These are phyloP conservation scores for Dendrocincla fuliginosa DNA, from an alignment of 2,797 vertebrate species.

Conservation along the genomic window DNA sequence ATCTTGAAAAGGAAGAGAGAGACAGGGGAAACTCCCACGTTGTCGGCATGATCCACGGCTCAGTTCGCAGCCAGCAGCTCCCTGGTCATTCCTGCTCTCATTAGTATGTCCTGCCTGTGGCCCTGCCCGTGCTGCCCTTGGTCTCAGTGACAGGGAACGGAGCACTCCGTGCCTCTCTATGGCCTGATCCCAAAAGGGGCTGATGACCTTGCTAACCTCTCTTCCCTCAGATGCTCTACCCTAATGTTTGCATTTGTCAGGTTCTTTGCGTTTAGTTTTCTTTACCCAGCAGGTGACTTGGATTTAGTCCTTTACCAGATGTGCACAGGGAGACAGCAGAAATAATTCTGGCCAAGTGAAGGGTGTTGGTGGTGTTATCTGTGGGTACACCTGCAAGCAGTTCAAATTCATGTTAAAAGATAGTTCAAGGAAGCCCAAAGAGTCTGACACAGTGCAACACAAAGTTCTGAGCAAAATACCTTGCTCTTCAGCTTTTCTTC, in stretches of 20 bases:
- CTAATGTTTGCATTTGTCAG: rapidly evolving
- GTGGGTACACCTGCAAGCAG: background rate
- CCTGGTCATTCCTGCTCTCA: background rate
- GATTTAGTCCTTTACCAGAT: background rate
- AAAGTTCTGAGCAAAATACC: background rate
- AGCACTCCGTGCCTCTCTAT: background rate
- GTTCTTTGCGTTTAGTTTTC: background rate
- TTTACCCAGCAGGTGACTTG: background rate
- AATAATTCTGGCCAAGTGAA: background rate
- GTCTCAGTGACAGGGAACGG: rapidly evolving
- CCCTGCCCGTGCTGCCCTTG: background rate
- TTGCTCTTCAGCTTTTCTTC: background rate
- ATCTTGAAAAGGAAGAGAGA: background rate
- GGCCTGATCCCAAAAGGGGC: background rate
- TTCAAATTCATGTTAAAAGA: background rate
- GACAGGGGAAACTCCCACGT: background rate
- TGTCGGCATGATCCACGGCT: background rate
- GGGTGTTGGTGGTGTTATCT: background rate
- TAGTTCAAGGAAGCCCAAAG: background rate
- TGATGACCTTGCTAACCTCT: background rate
- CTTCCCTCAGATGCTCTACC: background rate
- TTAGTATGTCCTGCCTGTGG: background rate
- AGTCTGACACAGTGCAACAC: background rate
- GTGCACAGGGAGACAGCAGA: rapidly evolving
- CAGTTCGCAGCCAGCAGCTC: rapidly evolving